Conservation (phyloP, 2,113 vertebrate genomes). For the Oreochromis niloticus region DNA sequence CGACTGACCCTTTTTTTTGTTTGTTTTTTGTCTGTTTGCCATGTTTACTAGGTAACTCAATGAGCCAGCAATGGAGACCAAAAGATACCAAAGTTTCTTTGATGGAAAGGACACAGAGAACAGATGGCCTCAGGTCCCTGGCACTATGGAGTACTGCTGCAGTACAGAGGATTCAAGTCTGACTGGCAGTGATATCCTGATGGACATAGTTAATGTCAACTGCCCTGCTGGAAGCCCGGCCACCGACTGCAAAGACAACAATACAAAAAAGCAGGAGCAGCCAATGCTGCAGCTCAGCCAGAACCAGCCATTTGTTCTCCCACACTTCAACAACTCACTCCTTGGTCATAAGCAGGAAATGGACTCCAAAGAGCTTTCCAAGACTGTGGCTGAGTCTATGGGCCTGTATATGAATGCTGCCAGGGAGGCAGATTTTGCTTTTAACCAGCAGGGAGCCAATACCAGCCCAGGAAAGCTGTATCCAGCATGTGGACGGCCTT, state of each 20-base stretch:
- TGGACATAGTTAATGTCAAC: constrained; percentile 87
- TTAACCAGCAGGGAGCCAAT: constrained; percentile 77
- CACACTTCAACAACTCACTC: constrained; percentile 81
- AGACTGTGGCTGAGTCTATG: constrained; percentile 96
- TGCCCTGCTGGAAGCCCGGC: constrained; percentile 72
- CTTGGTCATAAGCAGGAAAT: constrained; percentile 76
- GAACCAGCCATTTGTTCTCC: constrained; percentile 74
- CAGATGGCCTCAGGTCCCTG: constrained; percentile 87
- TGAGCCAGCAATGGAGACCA: constrained; percentile 91
- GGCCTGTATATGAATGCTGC: constrained; percentile 96
- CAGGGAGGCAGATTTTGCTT: constrained; percentile 86
- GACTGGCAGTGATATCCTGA: constrained; percentile 78
- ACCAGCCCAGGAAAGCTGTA: constrained; percentile 84
- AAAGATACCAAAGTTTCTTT: constrained; percentile 93
- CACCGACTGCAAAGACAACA: constrained; percentile 77
- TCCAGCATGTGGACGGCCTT: constrained; percentile 78
- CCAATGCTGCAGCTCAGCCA: constrained; percentile 80
- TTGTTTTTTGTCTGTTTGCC: background rate
- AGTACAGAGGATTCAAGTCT: constrained; percentile 75
- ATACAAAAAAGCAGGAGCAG: constrained; percentile 82
- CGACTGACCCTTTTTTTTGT: background rate
- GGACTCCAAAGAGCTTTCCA: constrained; percentile 95
- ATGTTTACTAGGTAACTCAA: constrained; percentile 65
- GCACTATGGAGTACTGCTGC: constrained; percentile 75
- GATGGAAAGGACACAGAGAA: constrained; percentile 87